Evolutionary conservation across 2,888 invertebrate genomes (phyloP), one percentile per base, ranked within the genome.

Genomic region (Escarpia spicata): DNA sequence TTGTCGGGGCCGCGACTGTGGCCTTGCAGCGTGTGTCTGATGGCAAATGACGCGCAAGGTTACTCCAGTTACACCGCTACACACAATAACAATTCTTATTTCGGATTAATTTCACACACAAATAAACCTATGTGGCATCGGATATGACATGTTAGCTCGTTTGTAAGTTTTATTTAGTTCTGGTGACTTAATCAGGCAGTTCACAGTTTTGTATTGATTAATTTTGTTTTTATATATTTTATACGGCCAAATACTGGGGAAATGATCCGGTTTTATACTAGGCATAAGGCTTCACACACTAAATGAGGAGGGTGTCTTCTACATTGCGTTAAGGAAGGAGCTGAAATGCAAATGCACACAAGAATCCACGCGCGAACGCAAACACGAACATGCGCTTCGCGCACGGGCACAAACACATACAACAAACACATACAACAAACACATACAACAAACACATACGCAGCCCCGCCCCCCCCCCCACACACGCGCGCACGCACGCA

Each of bases 1-100:
- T 97, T 97, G 92, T 98, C 98, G 0, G 98, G 98, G 12, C 98
- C 98, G 1, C 98, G 97, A 94, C 97, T 97, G 96, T 98, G 98
- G 0, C 98, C 98, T 93, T 97, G 97, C 92, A 98, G 97, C 2
- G 98, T 98, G 96, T 98, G 97, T 92, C 96, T 96, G 92, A 37
- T 52, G 90, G 92, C 92, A 90, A 10, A 92, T 26, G 45, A 43
- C 90, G 19, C 90, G 43, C 90, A 19, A 15, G 52, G 52, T 45
- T 43, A 12, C 75, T 75, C 75, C 26, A 75, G 75, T 12, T 43
- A 31, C 43, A 75, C 92, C 44, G 60, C 92, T n/a, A 52, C 52
- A 12, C 37, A 37, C 37, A 37, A 37, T 37, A 37, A 37, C 37
- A 37, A 37, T 37, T 37, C 37, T 37, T 37, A 37, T 37, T 3